These are phyloP conservation scores for Aegotheles bennettii DNA, from an alignment of 2,113 vertebrate species.

Conservation along the genomic window DNA sequence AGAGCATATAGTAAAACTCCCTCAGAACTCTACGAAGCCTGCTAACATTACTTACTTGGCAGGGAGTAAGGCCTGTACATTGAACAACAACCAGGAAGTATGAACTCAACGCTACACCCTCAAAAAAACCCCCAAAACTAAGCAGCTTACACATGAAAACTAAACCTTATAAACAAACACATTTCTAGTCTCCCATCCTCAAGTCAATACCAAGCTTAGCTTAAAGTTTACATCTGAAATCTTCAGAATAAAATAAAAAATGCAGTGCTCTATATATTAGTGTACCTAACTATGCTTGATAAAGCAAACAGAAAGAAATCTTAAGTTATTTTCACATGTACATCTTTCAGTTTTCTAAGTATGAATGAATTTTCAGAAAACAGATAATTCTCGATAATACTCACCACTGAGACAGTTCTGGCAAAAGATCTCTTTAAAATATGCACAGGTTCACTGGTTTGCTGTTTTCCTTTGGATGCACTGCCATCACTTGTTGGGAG, in stretches of 20 bases:
- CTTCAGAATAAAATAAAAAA: neutral
- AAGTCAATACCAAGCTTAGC: neutral
- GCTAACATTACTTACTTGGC: neutral
- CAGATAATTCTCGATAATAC: neutral
- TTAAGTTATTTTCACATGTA: neutral
- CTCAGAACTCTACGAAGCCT: neutral
- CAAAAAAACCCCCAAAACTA: neutral
- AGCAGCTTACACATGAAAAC: neutral
- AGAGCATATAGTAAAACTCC: neutral
- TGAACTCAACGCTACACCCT: neutral
- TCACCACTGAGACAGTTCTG: slow-evolving; percentile 94
- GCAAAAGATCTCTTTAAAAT: slow-evolving; percentile 97
- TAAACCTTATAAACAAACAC: neutral
- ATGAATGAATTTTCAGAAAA: neutral
- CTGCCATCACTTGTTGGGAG: slow-evolving; percentile 96
- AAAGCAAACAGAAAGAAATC: neutral
- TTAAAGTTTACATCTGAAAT: neutral
- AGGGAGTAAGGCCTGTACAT: neutral
- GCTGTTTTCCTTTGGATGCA: slow-evolving; percentile 94
- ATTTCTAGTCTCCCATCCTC: neutral
- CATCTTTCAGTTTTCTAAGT: neutral
- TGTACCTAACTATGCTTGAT: neutral
- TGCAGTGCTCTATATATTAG: neutral
- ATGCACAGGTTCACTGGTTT: slow-evolving; percentile 95
- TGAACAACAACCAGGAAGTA: neutral